Evolutionary conservation across 2,113 vertebrate species (phyloP).

Genomic region (Blennius ocellaris): DNA sequence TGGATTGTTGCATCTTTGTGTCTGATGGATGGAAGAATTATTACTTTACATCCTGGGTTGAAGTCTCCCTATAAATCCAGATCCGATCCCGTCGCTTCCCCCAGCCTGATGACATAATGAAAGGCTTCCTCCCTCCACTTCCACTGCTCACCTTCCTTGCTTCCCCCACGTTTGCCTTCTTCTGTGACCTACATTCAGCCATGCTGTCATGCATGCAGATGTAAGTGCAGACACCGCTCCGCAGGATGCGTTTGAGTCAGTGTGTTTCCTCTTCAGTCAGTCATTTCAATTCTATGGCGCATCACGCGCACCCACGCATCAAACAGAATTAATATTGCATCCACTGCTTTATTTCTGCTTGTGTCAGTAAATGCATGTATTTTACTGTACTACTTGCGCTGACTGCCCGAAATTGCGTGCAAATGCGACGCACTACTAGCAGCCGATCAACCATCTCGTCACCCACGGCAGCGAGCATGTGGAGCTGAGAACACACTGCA

Average conservation of each 20-base stretch:
- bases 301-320: constrained; percentile 12
- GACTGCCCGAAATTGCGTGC: constrained; percentile 15
- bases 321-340: constrained; percentile 33
- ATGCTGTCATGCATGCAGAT: constrained; percentile 47
- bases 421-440: constrained; percentile 34
- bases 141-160: constrained; percentile 55
- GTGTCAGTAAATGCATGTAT: constrained; percentile 3
- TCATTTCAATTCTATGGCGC: constrained; percentile 20
- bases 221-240: constrained; percentile 22
- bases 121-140: constrained; percentile 57
- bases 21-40: constrained; percentile 3
- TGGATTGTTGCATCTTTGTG: neutral
- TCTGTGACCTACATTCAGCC: constrained; percentile 70
- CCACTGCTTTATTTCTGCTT: neutral
- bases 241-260: constrained; percentile 9
- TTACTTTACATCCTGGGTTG: constrained; percentile 6
- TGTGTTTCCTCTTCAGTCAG: constrained; percentile 18
- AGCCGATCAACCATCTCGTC: constrained; percentile 23
- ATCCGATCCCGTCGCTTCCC: constrained; percentile 37
- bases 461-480: constrained; percentile 49
- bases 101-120: constrained; percentile 62
- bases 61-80: constrained; percentile 3
- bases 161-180: constrained; percentile 53
- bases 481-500: constrained; percentile 58
- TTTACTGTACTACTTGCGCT: neutral